Evolutionary conservation across 2,888 invertebrate genomes (phyloP), one percentile per base, ranked within the genome.

Genomic region (Scaptomyza parva): DNA sequence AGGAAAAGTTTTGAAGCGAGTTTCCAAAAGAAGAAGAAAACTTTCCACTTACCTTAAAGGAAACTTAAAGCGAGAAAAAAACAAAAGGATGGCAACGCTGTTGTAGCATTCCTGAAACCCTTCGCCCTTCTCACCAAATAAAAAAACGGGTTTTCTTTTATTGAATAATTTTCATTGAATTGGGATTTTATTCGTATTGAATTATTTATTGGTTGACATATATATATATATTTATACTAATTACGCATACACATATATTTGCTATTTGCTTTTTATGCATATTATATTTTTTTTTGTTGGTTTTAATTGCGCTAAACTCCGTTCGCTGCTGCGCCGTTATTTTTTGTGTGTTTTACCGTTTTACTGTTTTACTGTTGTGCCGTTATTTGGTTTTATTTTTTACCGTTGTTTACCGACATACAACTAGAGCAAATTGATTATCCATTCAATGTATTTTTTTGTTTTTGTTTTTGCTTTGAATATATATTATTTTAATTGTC

Each of bases 211-310:
- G 64, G 62, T 86, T 70, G n/a, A n/a, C n/a, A n/a, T n/a, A n/a
- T n/a, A n/a, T n/a, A n/a, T n/a, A n/a, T 78, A 78, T 60, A 84
- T 84, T 86, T 77, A 86, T 54, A 72, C 79, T 86, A 86, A 83
- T 69, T 67, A 66, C 81, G 81, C 78, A 86, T 83, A 69, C 50
- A 76, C 50, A 76, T 48, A 35, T 35, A 43, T 35, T 64, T 30
- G 30, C 48, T 60, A 53, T 57, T 55, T 39, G 44, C 26, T 24
- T 37, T n/a, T n/a, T n/a, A n/a, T 24, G 24, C 28, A 12, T 41
- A 45, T 14, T 33, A 5, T 28, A 1, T n/a, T 0, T 35, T 0
- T 35, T 14, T 1, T 35, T 30, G 6, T 8, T 37, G 14, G 0
- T 37, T 37, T 17, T 35, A 17, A 37, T 41, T 37, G 45, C 33